phyloP scores from a whole-genome alignment of 2,888 invertebrate genomes.

The Catocala sponsa region DNA sequence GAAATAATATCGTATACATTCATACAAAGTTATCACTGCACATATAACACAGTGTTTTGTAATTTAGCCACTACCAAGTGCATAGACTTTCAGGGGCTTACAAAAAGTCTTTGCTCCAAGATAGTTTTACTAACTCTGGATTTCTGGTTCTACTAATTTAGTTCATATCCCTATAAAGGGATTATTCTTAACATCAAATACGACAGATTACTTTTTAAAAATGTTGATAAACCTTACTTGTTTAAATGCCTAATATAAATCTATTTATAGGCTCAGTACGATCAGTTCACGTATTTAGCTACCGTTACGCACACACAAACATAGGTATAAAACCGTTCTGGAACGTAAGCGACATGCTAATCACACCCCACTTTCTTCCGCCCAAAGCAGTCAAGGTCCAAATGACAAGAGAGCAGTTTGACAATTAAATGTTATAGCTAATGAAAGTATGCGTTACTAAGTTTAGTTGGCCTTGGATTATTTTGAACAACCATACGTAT shows the following conservation, averaged over 20 bases:
- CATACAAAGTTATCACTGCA: too few species aligned
- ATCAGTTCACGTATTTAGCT: conserved; percentile 31
- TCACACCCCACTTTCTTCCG: conserved; percentile 66
- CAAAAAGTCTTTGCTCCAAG: too few species aligned
- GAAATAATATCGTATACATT: too few species aligned
- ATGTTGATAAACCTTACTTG: too few species aligned
- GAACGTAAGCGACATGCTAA: conserved; percentile 60
- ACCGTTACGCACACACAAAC: conserved; percentile 38
- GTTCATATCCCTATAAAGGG: too few species aligned
- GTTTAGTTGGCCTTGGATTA: conserved; percentile 14
- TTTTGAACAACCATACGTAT: neutral
- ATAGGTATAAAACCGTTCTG: conserved; percentile 34
- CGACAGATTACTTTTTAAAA: too few species aligned
- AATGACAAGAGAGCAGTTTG: conserved; percentile 25
- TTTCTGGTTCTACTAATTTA: too few species aligned
- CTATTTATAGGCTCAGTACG: neutral
- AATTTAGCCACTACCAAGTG: too few species aligned
- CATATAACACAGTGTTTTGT: too few species aligned
- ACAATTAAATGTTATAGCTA: conserved; percentile 20
- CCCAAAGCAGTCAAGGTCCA: conserved; percentile 59
- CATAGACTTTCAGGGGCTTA: too few species aligned
- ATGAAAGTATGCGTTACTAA: conserved; percentile 42
- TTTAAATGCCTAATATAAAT: neutral
- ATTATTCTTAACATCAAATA: too few species aligned
- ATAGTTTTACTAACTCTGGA: too few species aligned